These are phyloP conservation scores for Alfaro cultratus DNA, from an alignment of 2,797 vertebrate species.

Conservation along the genomic window DNA sequence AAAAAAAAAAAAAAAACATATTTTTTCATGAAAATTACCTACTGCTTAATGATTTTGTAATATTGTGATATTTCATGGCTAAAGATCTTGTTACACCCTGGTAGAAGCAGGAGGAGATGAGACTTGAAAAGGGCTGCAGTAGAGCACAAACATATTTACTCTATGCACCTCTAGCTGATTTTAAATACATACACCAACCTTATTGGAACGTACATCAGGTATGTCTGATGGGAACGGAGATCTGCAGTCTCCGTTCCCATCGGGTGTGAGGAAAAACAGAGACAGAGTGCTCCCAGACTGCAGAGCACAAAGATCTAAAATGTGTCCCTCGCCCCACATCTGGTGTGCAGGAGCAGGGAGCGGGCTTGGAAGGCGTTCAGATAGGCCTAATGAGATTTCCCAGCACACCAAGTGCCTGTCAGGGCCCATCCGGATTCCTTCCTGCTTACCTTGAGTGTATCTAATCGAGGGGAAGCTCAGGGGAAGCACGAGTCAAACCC, in stretches of 20 bases:
- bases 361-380: slow-evolving; percentile 79
- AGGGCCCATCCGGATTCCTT: slow-evolving; percentile 82
- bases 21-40: too few relatives aligned
- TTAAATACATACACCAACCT: neutral
- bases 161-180: neutral
- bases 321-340: slow-evolving; percentile 79
- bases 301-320: slow-evolving; percentile 68
- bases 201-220: slow-evolving; percentile 19
- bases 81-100: neutral
- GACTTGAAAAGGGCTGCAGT: neutral
- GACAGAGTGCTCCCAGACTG: slow-evolving; percentile 54
- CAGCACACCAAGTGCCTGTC: slow-evolving; percentile 81
- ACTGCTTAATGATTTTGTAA: too few relatives aligned
- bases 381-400: slow-evolving; percentile 83
- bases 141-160: neutral
- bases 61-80: neutral
- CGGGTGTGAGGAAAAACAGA: slow-evolving; percentile 59
- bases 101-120: neutral
- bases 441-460: slow-evolving; percentile 83
- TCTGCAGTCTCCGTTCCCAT: slow-evolving; percentile 38
- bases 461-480: slow-evolving; percentile 77
- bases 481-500: slow-evolving; percentile 67
- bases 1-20: too few relatives aligned
- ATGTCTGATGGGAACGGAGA: slow-evolving; percentile 17
- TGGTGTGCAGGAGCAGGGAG: slow-evolving; percentile 80